phyloP scores from a whole-genome alignment of 64 coral and sea anemone genomes.

The Dendrophyllia cribrosa region DNA sequence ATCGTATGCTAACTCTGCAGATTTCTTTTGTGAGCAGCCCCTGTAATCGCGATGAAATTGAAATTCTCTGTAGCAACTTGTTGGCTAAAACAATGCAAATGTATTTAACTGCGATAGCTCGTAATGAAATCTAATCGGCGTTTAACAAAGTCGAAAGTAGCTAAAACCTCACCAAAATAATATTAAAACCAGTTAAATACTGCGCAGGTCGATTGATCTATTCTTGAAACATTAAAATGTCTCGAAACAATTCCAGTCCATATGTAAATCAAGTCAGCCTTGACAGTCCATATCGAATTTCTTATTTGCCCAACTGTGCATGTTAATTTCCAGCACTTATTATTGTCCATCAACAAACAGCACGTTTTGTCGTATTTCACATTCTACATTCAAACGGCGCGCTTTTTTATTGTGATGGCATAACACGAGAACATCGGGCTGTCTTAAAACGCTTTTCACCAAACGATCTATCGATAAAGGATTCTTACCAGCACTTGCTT shows the following conservation, averaged over 20 bases:
- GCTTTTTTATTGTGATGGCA: not conserved
- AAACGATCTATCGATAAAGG: too few species aligned
- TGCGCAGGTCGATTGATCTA: not conserved
- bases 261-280: slow-evolving; percentile 32
- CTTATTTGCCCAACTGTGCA: slow-evolving; percentile 57
- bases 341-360: slow-evolving; percentile 35
- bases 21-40: not conserved
- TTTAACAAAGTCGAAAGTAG: not conserved
- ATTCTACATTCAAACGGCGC: not conserved
- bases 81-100: slow-evolving; percentile 22
- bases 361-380: not conserved
- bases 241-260: not conserved
- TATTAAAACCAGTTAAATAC: not conserved
- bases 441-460: not conserved
- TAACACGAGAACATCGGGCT: too few species aligned
- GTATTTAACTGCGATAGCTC: not conserved
- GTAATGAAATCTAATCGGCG: not conserved
- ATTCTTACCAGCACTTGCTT: not conserved
- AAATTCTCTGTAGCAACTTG: slow-evolving; percentile 31
- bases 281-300: slow-evolving; percentile 32
- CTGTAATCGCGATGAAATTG: not conserved
- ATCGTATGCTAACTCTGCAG: not conserved
- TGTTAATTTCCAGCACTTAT: slow-evolving; percentile 32
- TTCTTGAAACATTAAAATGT: not conserved
- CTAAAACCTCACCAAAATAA: not conserved